Evolutionary conservation across 2,888 invertebrate species (phyloP).

Genomic region (Allophyes oxyacanthae): DNA sequence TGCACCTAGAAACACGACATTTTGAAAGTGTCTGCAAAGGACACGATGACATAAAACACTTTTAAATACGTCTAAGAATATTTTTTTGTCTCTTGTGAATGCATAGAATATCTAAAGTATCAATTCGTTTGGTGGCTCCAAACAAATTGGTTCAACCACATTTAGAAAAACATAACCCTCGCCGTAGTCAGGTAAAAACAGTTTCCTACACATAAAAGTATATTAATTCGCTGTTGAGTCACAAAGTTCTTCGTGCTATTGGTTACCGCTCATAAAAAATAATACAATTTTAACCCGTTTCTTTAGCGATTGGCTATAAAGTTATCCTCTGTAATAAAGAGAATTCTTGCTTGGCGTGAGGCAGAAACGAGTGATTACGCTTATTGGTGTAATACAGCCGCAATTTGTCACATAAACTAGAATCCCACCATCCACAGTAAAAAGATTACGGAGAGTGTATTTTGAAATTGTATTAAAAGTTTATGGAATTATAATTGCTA

Average conservation of each 20-base stretch:
- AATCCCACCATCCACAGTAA: slow-evolving; percentile 9
- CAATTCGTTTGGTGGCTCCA: too few species aligned
- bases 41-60: too few species aligned
- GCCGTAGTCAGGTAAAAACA: too few species aligned
- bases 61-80: too few species aligned
- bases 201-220: background rate
- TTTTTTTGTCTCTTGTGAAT: too few species aligned
- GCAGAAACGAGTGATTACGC: slow-evolving; percentile 16
- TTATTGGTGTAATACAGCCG: slow-evolving; percentile 10
- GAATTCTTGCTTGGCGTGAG: slow-evolving; percentile 7
- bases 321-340: slow-evolving; percentile 19
- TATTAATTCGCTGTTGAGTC: background rate
- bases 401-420: slow-evolving; percentile 22
- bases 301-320: slow-evolving; percentile 4
- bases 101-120: too few species aligned
- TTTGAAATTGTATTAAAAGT: slow-evolving; percentile 35
- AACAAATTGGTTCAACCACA: too few species aligned
- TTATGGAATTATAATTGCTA: slow-evolving; percentile 32
- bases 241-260: background rate
- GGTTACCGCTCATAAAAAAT: background rate
- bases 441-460: slow-evolving; percentile 26
- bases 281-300: slow-evolving; percentile 5
- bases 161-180: too few species aligned
- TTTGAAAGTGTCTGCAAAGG: too few species aligned
- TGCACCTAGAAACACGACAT: too few species aligned